Evolutionary conservation across 2,113 vertebrate species (phyloP).

Genomic region (Paratilapia polleni): DNA sequence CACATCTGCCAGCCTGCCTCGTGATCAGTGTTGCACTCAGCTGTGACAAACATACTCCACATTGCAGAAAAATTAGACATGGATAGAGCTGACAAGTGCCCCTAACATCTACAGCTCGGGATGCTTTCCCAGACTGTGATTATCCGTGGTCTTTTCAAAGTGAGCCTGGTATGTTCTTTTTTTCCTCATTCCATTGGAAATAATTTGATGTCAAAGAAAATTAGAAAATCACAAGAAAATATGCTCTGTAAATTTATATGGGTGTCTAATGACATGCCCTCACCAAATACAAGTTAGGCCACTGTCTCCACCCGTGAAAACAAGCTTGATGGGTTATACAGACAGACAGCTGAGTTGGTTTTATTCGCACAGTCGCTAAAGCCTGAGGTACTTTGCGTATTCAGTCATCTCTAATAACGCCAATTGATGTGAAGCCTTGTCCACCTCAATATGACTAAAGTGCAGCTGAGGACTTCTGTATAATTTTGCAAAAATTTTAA

Average conservation of each 20-base stretch:
- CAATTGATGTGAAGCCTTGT: conserved; percentile 50
- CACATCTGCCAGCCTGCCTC: conserved; percentile 56
- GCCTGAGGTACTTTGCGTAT: conserved; percentile 37
- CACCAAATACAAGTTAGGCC: conserved; percentile 9
- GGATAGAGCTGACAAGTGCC: conserved; percentile 57
- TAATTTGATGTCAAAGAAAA: conserved; percentile 51
- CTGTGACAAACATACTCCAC: conserved; percentile 63
- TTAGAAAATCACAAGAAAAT: conserved; percentile 38
- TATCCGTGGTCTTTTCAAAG: conserved; percentile 36
- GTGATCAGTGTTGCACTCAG: conserved; percentile 49
- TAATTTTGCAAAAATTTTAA: conserved; percentile 33
- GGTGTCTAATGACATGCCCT: conserved; percentile 53
- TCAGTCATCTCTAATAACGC: conserved; percentile 49
- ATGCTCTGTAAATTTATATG: conserved; percentile 44
- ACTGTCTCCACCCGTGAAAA: conserved; percentile 13
- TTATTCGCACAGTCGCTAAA: conserved; percentile 23
- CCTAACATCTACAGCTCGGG: conserved; percentile 48
- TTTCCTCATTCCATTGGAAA: conserved; percentile 19
- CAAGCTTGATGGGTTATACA: conserved; percentile 22
- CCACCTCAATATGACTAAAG: conserved; percentile 39
- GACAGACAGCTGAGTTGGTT: conserved; percentile 34
- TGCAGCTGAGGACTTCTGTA: conserved; percentile 42
- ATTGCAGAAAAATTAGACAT: conserved; percentile 57
- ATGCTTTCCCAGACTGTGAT: conserved; percentile 59
- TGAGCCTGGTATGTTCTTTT: background rate